Base-by-base conservation (phyloP, 2,113 vertebrate genomes). In the Mastomys coucha region DNA sequence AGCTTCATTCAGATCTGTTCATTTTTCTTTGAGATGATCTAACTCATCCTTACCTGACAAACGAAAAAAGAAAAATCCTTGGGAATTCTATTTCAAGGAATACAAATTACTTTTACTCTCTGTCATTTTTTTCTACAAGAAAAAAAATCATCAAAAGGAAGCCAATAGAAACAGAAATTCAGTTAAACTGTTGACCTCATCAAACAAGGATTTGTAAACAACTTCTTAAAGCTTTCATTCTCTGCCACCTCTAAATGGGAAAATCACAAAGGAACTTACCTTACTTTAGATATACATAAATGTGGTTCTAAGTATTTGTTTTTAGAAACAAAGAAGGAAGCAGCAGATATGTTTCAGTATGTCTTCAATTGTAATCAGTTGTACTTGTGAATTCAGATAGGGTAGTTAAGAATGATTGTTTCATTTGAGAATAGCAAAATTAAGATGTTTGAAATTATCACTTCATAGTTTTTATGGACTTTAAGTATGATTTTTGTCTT, bases 391-490 rank as follows among this genome's bases (percentile, higher is more conserved):
- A 51, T 1, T 24, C 36, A 45, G 28, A 39, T 39, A 45, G 39
- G 20, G 10, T 24, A 58, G 31, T 24, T 77, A 72, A 76, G 12
- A 4, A 39, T 42, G 33, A 60, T 84, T 49, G 9, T n/a, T 69
- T 56, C 4, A 19, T 1, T 0, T 2, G 13, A 69, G 13, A 5
- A 20, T 8, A 51, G 4, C 5, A 26, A 13, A 63, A 51, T 5
- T 6, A 51, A 60, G 19, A 42, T 10, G 2, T 6, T 26, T 36
- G 22, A 58, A 81, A 7, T 11, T 33, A 60, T 3, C 3, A 51
- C 49, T 45, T 77, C 19, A 90, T 0, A 39, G n/a, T 31, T 13
- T 33, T 58, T n/a, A 76, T 24, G 65, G 31, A 51, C 12, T 69
- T 56, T 33, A 26, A 51, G 24, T n/a, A 31, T 70, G 11, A n/a